Conservation (phyloP, 2,113 vertebrate species). For the Nothoprocta perdicaria region DNA sequence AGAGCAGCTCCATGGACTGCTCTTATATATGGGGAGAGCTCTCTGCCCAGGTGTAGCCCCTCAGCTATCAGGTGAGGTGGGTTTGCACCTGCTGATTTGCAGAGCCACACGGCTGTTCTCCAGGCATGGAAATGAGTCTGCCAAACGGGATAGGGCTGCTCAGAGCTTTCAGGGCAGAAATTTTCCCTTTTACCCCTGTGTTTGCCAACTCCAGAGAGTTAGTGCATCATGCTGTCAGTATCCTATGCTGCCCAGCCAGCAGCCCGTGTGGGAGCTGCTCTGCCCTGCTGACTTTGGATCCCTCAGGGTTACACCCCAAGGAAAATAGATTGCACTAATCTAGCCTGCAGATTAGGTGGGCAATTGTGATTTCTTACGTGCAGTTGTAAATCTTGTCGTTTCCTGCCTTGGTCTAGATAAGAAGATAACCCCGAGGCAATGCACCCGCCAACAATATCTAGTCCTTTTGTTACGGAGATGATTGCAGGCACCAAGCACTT, state of each 20-base stretch:
- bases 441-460: background rate
- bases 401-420: slow-evolving; percentile 43
- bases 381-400: slow-evolving; percentile 38
- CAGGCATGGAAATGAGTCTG: accelerated
- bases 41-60: too few relatives aligned
- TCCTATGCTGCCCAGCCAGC: background rate
- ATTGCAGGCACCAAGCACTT: slow-evolving; percentile 30
- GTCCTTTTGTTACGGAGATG: slow-evolving; percentile 39
- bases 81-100: background rate
- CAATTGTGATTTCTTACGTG: background rate
- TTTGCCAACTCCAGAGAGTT: background rate
- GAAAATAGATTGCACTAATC: background rate
- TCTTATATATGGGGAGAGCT: background rate
- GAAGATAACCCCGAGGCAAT: slow-evolving; percentile 5
- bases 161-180: background rate
- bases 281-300: background rate
- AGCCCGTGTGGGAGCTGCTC: background rate
- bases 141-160: background rate
- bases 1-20: accelerated
- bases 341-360: background rate
- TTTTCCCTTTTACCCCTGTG: background rate
- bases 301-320: background rate
- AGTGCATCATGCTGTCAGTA: background rate
- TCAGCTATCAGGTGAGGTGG: background rate
- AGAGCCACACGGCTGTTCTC: background rate